phyloP scores from a whole-genome alignment of 1,140 invertebrate genomes.

The Anoplolepis gracilipes region DNA sequence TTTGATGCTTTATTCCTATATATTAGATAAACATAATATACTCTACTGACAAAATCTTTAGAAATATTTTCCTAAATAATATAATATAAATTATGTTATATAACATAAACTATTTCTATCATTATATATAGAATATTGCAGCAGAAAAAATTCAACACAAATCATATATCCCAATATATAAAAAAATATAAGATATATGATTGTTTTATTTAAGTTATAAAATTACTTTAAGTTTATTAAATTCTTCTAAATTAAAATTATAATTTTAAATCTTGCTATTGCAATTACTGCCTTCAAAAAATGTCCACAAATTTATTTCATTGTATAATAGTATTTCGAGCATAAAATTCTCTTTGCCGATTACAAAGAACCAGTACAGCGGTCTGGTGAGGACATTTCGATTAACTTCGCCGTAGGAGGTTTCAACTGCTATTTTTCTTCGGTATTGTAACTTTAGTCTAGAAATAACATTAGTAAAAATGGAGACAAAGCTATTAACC shows the following conservation, averaged over 20 bases:
- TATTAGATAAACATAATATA: no score
- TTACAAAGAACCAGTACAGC: slow-evolving; percentile 70
- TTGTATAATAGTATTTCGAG: slow-evolving; percentile 22
- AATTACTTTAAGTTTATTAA: no score
- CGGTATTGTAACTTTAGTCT: neutral
- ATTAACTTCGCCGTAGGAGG: slow-evolving; percentile 82
- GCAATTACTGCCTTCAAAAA: neutral
- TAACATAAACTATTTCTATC: no score
- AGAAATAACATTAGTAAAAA: neutral
- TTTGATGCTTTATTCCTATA: no score
- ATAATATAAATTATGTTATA: no score
- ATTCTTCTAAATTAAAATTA: neutral
- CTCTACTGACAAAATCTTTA: no score
- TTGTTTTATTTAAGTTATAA: no score
- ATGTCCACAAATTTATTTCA: neutral
- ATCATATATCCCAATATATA: no score
- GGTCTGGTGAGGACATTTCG: slow-evolving; percentile 84
- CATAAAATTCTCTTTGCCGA: slow-evolving; percentile 28
- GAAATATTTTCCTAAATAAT: no score
- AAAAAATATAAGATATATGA: no score
- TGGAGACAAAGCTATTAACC: neutral
- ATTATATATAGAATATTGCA: no score
- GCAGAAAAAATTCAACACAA: no score
- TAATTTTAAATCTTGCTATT: neutral
- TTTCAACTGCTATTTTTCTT: slow-evolving; percentile 60